Percentiles rank a stretch among this genome's conserved stretches.
These are phyloP conservation scores for Thymallus thymallus DNA, from an alignment of 2,113 vertebrate species.

Conservation along the genomic window DNA sequence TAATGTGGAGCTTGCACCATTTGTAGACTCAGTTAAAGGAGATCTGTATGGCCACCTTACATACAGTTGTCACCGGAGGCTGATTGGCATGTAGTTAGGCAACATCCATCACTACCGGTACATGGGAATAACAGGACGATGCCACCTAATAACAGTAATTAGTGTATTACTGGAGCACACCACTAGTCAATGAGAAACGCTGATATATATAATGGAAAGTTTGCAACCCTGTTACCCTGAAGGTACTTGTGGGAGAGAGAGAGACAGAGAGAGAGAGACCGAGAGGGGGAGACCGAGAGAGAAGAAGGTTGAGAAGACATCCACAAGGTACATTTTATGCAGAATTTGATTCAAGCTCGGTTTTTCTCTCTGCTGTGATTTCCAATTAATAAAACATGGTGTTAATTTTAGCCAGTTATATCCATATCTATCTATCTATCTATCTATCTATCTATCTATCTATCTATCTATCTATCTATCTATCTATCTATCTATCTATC, in stretches of 20 bases:
- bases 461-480: not conserved
- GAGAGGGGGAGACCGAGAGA: not conserved
- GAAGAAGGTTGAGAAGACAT: too few relatives aligned
- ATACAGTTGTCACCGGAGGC: not conserved
- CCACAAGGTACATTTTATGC: not conserved
- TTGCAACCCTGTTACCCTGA: too few relatives aligned
- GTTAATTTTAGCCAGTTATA: slow-evolving; percentile 38
- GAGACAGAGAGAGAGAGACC: not conserved
- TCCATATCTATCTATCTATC: not conserved
- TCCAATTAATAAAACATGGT: slow-evolving; percentile 4
- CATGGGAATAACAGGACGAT: slow-evolving; percentile 32
- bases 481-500: too few relatives aligned
- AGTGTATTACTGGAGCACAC: slow-evolving; percentile 34
- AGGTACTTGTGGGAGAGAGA: too few relatives aligned
- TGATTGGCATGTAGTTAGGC: slow-evolving; percentile 22
- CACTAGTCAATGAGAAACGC: slow-evolving; percentile 41
- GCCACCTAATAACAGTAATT: slow-evolving; percentile 45
- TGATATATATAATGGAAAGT: not conserved
- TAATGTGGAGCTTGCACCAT: not conserved
- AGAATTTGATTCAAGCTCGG: slow-evolving; percentile 34
- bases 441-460: not conserved
- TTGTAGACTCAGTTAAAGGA: not conserved
- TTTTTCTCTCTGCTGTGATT: slow-evolving; percentile 37
- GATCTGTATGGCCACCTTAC: not conserved
- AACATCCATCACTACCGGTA: slow-evolving; percentile 39